Conservation (phyloP, 2,888 invertebrate species). For the Kuschelorhynchus macadamiae region DNA sequence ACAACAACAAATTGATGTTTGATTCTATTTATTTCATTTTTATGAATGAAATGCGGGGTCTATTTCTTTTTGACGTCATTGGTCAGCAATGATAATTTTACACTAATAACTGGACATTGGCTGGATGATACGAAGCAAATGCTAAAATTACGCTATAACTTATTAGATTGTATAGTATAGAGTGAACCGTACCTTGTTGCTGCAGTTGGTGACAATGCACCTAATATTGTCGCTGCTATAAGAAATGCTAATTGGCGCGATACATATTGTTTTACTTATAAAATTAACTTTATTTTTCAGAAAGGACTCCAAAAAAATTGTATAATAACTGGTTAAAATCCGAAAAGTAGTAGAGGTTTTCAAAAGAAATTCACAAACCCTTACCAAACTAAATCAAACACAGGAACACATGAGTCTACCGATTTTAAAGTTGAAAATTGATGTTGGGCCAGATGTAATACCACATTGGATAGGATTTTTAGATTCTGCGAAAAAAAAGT, state of each 20-base stretch:
- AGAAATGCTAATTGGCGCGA: conserved; percentile 50
- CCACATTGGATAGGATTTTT: too few relatives aligned
- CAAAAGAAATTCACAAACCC: conserved; percentile 20
- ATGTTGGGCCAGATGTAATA: too few relatives aligned
- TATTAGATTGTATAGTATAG: too few relatives aligned
- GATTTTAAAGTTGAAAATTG: conserved; percentile 18
- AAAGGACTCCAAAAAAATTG: conserved; percentile 47
- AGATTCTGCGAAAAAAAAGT: neutral
- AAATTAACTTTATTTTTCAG: conserved; percentile 56
- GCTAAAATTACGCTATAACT: too few relatives aligned
- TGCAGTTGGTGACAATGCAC: conserved; percentile 55
- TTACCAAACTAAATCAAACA: conserved; percentile 9
- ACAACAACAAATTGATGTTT: too few relatives aligned
- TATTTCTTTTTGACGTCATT: too few relatives aligned
- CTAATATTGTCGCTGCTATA: conserved; percentile 33
- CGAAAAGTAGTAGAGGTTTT: conserved; percentile 47
- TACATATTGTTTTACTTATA: conserved; percentile 58
- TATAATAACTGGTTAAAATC: conserved; percentile 36
- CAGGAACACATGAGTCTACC: conserved; percentile 19
- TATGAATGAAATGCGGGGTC: too few relatives aligned
- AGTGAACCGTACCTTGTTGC: too few relatives aligned
- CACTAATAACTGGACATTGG: too few relatives aligned
- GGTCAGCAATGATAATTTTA: too few relatives aligned
- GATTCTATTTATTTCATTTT: too few relatives aligned
- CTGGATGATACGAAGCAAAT: too few relatives aligned